These are phyloP conservation scores for Clistopyga incitator DNA, from an alignment of 2,888 invertebrate species.

Conservation along the genomic window DNA sequence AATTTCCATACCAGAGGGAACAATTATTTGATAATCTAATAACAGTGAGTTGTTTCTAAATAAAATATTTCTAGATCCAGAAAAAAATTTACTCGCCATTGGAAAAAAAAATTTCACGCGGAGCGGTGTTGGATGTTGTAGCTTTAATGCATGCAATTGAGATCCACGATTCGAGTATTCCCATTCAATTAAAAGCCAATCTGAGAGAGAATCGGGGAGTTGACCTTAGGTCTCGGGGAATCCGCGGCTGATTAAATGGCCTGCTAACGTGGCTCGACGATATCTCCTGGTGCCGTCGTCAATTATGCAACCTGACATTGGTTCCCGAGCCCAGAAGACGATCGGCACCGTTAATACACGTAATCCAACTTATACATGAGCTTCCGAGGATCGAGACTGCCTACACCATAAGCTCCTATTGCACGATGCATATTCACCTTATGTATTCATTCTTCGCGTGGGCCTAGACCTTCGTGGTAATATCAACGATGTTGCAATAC, in stretches of 20 bases:
- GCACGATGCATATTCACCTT: conserved; percentile 31
- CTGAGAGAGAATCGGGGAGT: neutral
- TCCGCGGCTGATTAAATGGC: conserved; percentile 55
- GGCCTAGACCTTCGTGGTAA: conserved; percentile 64
- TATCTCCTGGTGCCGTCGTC: conserved; percentile 45
- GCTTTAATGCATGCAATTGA: neutral
- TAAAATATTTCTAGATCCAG: no score
- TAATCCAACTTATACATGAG: conserved; percentile 58
- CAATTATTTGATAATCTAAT: no score
- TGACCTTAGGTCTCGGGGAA: conserved; percentile 43
- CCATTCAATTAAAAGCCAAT: conserved; percentile 34
- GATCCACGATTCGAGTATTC: conserved; percentile 14
- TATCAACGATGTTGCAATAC: conserved; percentile 60
- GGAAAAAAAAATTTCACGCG: no score
- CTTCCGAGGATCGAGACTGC: conserved; percentile 52
- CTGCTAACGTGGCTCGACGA: conserved; percentile 49
- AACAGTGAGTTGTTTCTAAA: no score
- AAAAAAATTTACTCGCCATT: no score
- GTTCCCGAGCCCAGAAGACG: conserved; percentile 49
- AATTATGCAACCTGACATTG: conserved; percentile 65
- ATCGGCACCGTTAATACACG: conserved; percentile 58
- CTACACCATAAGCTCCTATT: conserved; percentile 1
- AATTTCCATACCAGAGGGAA: neutral
- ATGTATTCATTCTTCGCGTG: conserved; percentile 56
- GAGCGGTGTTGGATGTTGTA: neutral